Base-by-base conservation (phyloP, 2,888 invertebrate species). In the Hirtodrosophila duncani region DNA sequence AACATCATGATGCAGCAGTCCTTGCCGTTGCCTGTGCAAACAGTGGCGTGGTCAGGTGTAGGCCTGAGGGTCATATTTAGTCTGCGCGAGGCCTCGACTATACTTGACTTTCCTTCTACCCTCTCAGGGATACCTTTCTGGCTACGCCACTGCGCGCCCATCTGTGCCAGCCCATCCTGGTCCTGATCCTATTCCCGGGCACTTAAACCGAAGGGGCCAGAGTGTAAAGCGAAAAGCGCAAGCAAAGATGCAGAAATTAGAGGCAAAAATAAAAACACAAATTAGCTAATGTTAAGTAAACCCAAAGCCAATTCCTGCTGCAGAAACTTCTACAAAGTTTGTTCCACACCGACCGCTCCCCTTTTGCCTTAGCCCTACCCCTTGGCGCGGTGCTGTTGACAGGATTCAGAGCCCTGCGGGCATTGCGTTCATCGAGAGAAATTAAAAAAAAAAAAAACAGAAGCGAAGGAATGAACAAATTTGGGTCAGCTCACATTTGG, bases 211-310 rank as follows among this genome's bases (percentile, higher is more conserved):
- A 62, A 63, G 44, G 64, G 52, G 51, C 51, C 50, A 46, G 48
- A 41, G 33, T 34, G 26, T 7, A 10, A 13, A 41, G 9, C 13
- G 18, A 11, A 41, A 49, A 36, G 36, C 44, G 37, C 41, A n/a
- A n/a, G n/a, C n/a, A n/a, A 55, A 46, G 51, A 49, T 49, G 53
- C 49, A 46, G 7, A 51, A 52, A 48, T 67, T 53, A 61, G 14
- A 39, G 46, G 36, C 41, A 46, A 38, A 34, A 34, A 30, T 20
- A 16, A 31, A 43, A 36, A 72, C 74, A 67, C 74, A 69, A 72
- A 72, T 72, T 72, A 72, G 70, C 71, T 72, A 77, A 77, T 77
- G 78, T 67, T 77, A 52, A 63, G 77, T 69, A 71, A 63, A 58
- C 63, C 43, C 60, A 53, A 52, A 37, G 18, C 46, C 48, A 45